Base-by-base conservation (phyloP, 2,797 vertebrate genomes). In the Eidolon dupreanum region DNA sequence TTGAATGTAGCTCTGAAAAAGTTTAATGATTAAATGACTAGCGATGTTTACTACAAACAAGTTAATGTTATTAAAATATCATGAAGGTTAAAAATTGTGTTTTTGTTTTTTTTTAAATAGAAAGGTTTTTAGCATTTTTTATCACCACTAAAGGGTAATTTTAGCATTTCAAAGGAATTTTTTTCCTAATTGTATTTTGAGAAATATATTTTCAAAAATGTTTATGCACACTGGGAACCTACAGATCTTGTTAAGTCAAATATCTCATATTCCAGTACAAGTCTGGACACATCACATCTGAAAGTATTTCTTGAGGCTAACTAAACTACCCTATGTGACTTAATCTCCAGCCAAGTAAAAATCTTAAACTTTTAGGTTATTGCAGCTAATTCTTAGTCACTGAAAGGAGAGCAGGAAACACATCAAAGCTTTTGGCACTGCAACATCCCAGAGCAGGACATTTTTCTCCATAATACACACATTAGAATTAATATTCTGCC, bases 251-350 rank as follows among this genome's bases (percentile, higher is more conserved):
- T 94, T 84, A 97, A 94, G 96, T 93, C 82, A 97, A 98, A 96
- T 97, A 97, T 93, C 98, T 96, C 90, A 83, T 98, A 97, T 97
- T 98, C 97, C 91, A 94, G 31, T 79, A 95, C 98, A 98, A 98
- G 98, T 96, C 98, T 97, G 97, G 94, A 89, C 98, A 98, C 71
- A 97, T 94, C 96, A 94, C 96, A 97, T 96, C 96, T 98, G 96
- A 87, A 98, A 89, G 38, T 92, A 74, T 12, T 61, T 77, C 92
- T 68, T 75, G 83, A 96, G 84, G 74, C 85, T 82, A 82, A 82
- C 51, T 81, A 79, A 55, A 55, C 31, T 79, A 79, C 63, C 28
- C 71, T 81, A 78, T 17, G 92, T 53, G 65, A 92, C 77, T 93
- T 90, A 31, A 91, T 33, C 66, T 92, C 84, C 53, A 96, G 38